Evolutionary conservation across 1,140 invertebrate genomes (phyloP), one percentile per base, ranked within the genome.

Genomic region (Aphidius gifuensis): DNA sequence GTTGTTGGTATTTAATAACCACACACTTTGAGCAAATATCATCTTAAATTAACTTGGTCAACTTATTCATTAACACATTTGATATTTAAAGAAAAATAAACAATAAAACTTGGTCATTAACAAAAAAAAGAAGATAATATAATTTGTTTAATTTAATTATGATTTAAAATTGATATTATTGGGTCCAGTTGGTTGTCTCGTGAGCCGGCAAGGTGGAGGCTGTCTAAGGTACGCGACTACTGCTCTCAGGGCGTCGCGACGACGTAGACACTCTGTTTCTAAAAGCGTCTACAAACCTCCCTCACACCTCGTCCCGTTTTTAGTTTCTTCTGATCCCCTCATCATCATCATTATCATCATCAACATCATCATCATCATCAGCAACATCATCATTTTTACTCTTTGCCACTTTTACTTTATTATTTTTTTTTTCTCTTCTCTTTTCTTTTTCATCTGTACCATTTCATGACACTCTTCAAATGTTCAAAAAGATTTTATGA

Each of bases 181-280:
- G 23, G 47, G 53, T 44, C 59, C 59, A 67, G 58, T 66, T 51
- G 46, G 50, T 49, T 50, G 45, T 63, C 65, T 68, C 69, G 69
- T 71, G 70, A 76, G 71, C 71, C 75, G 74, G 74, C 75, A 78
- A 78, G 75, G 74, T 75, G 72, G 75, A 80, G 71, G 75, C 76
- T 77, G 71, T 71, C 71, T 68, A 78, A 78, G 73, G 75, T 79
- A 78, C 75, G 72, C 74, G 74, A 79, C 74, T 78, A 77, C 77
- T 78, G 75, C 66, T 77, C 61, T 76, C 76, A 71, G 72, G 71
- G 71, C 76, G 70, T 71, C 74, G 71, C 74, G 75, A 78, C 76
- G 73, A 74, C 74, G 74, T 78, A 68, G 71, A 78, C 73, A 72
- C 72, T 78, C 71, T 68, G 71, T 74, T 71, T 77, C 78, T 80